Conservation (phyloP, 2,888 invertebrate genomes). For the Noctua pronuba region DNA sequence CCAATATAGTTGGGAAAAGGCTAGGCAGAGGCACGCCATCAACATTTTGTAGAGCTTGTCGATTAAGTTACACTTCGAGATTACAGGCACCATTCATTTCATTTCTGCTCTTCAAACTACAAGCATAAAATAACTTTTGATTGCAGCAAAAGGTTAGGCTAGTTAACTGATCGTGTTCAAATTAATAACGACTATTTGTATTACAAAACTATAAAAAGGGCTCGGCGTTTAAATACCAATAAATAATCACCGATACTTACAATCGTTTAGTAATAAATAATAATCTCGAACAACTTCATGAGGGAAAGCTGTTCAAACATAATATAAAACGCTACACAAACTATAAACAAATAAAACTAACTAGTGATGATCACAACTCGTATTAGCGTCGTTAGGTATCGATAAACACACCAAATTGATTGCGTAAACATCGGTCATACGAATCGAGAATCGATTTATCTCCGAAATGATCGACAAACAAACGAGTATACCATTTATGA, state of each 20-base stretch:
- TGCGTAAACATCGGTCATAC: constrained; percentile 63
- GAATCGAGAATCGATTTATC: constrained; percentile 61
- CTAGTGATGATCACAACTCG: constrained; percentile 60
- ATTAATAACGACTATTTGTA: constrained; percentile 55
- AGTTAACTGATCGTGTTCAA: constrained; percentile 42
- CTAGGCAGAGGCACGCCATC: too few species aligned
- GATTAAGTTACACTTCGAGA: background rate
- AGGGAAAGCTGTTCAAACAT: constrained; percentile 62
- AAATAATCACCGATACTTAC: constrained; percentile 61
- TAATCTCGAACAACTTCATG: constrained; percentile 59
- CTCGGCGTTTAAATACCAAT: constrained; percentile 65
- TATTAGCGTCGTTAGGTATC: constrained; percentile 67
- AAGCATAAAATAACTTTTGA: constrained; percentile 10
- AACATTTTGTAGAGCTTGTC: too few species aligned
- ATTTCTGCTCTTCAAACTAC: background rate
- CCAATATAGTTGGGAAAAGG: too few species aligned
- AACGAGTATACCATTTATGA: constrained; percentile 74
- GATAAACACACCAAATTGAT: constrained; percentile 65
- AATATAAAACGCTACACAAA: constrained; percentile 62
- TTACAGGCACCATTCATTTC: background rate
- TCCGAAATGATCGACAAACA: constrained; percentile 70
- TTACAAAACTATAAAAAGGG: constrained; percentile 61
- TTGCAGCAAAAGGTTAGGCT: constrained; percentile 37
- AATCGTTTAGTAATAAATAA: constrained; percentile 62
- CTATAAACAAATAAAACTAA: constrained; percentile 68